Base-by-base conservation (phyloP, 2,888 invertebrate species). In the Eupithecia abbreviata region DNA sequence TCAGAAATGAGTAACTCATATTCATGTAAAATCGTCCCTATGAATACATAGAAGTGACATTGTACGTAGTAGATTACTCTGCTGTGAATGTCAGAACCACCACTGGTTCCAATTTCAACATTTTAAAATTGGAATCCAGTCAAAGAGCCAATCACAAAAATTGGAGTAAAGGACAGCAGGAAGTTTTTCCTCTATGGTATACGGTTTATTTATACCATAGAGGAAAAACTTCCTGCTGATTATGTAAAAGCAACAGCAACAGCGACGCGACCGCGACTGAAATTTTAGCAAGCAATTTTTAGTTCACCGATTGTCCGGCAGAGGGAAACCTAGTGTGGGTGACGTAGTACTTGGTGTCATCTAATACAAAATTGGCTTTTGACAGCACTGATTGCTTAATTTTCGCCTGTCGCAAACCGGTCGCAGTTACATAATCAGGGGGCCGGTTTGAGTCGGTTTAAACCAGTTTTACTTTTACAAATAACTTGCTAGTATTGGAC, bases 401-500 rank as follows among this genome's bases (percentile, higher is more conserved):
- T n/a, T n/a, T n/a, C n/a, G n/a, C n/a, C n/a, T n/a, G n/a, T n/a
- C n/a, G n/a, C n/a, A n/a, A n/a, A n/a, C n/a, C n/a, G n/a, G n/a
- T n/a, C n/a, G n/a, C n/a, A n/a, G n/a, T n/a, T n/a, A n/a, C n/a
- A n/a, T n/a, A n/a, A n/a, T n/a, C n/a, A n/a, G n/a, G n/a, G n/a
- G n/a, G n/a, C 62, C 12, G 30, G 30, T 62, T 30, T 12, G 58
- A 58, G 62, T 30, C 12, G 4, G 18, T 30, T 62, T 62, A 69
- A 45, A 71, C 69, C n/a, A 69, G 47, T 45, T 45, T 69, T 45
- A 69, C 12, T 69, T 69, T 69, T 69, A 69, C 47, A 49, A 18
- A 69, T 69, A 69, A 69, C 69, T 47, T 2, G 4, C 42, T 42
- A 12, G 69, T 47, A 69, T 69, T 69, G 69, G 30, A 69, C 18